These are phyloP conservation scores for Potamilus streckersoni DNA, from an alignment of 1,140 invertebrate genomes.

Conservation along the genomic window DNA sequence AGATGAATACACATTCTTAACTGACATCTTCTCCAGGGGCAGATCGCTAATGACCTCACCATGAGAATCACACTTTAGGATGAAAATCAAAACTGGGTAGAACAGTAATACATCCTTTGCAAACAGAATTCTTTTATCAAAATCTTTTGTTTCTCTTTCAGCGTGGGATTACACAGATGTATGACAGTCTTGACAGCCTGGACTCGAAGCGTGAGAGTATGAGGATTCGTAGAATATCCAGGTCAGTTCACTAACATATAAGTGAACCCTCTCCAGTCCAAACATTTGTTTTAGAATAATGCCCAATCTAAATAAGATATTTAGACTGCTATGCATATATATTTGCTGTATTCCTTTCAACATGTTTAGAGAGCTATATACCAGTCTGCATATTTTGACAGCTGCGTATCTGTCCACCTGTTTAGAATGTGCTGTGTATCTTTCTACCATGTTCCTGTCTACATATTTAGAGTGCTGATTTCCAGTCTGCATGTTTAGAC, in stretches of 20 bases:
- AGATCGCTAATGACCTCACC: background rate
- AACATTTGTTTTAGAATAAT: background rate
- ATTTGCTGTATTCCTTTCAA: too few relatives aligned
- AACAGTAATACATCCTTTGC: background rate
- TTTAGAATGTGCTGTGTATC: too few relatives aligned
- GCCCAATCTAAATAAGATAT: background rate
- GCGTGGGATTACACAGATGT: slow-evolving; percentile 51
- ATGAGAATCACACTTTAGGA: background rate
- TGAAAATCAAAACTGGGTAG: background rate
- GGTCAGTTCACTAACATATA: slow-evolving; percentile 32
- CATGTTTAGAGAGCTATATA: too few relatives aligned
- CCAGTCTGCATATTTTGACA: too few relatives aligned
- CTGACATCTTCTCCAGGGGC: slow-evolving; percentile 2
- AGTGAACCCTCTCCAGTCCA: background rate
- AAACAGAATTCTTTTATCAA: slow-evolving; percentile 6
- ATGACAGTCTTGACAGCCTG: slow-evolving; percentile 55
- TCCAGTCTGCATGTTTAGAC: too few relatives aligned
- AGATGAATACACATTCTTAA: slow-evolving; percentile 20
- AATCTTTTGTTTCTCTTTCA: slow-evolving; percentile 27
- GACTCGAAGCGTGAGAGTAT: slow-evolving; percentile 46
- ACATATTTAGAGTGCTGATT: too few relatives aligned
- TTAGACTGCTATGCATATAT: too few relatives aligned
- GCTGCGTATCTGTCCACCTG: too few relatives aligned
- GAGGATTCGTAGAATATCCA: slow-evolving; percentile 49
- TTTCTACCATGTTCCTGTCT: too few relatives aligned